Conservation (phyloP, 2,113 vertebrate genomes). For the Canis aureus region DNA sequence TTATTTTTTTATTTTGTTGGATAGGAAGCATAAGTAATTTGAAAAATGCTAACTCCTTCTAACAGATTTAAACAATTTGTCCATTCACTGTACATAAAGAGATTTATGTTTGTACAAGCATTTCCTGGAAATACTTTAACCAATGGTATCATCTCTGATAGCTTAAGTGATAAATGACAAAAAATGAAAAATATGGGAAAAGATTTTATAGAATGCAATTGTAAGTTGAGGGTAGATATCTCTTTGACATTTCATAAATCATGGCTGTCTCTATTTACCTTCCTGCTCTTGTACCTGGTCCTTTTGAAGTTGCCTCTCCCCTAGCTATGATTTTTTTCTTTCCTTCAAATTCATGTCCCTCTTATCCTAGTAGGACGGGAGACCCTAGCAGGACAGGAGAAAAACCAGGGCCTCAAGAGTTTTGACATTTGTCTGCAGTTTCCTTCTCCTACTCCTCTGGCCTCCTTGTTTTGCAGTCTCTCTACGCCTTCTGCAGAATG, state of each 20-base stretch:
- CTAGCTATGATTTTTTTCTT: not conserved
- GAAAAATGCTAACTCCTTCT: constrained; percentile 36
- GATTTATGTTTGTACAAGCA: constrained; percentile 65
- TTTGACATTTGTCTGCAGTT: not conserved
- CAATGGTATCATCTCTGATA: not conserved
- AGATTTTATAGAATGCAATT: constrained; percentile 27
- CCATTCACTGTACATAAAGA: constrained; percentile 40
- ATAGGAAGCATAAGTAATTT: constrained; percentile 62
- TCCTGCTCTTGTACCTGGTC: not conserved
- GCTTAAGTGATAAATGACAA: constrained; percentile 46
- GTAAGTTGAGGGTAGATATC: not conserved
- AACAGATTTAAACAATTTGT: constrained; percentile 56
- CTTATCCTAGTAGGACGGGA: not conserved
- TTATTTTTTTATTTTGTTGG: not conserved
- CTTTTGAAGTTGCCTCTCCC: not conserved
- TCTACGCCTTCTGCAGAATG: constrained; percentile 28
- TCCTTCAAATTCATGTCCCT: not conserved
- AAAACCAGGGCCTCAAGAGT: not conserved
- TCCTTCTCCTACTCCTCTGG: not conserved
- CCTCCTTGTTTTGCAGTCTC: not conserved
- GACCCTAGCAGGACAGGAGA: not conserved
- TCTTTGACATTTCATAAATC: constrained; percentile 58
- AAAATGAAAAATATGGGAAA: constrained; percentile 53
- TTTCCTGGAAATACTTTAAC: constrained; percentile 55
- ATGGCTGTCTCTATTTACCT: not conserved